Conservation (phyloP, 64 coral and sea anemone species). For the Hydrozoanthus tunicans region DNA sequence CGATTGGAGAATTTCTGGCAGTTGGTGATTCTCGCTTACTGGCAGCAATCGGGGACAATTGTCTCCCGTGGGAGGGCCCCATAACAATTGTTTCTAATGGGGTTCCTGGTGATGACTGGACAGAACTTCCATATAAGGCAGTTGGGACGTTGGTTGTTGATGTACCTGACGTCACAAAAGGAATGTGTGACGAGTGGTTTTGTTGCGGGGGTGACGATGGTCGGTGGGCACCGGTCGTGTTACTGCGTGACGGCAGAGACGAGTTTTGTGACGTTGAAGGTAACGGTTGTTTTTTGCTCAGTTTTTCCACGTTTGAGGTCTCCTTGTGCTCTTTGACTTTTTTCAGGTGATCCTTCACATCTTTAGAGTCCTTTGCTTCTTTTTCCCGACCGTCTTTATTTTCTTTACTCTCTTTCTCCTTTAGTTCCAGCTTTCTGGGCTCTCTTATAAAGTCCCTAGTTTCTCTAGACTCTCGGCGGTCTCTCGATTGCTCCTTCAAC, state of each 20-base stretch:
- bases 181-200: conserved; percentile 38
- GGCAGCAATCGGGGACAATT: conserved; percentile 83
- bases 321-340: conserved; percentile 80
- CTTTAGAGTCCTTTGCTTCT: conserved; percentile 57
- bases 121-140: conserved; percentile 47
- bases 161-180: conserved; percentile 55
- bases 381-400: conserved; percentile 65
- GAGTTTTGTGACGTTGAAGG: conserved; percentile 78
- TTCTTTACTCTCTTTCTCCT: conserved; percentile 70
- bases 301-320: conserved; percentile 68
- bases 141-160: conserved; percentile 69
- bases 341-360: conserved; percentile 38
- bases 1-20: conserved; percentile 50
- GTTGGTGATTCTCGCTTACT: conserved; percentile 64
- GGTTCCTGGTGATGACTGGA: conserved; percentile 54
- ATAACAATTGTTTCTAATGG: conserved; percentile 69
- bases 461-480: conserved; percentile 18
- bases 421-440: conserved; percentile 28
- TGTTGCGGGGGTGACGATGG: conserved; percentile 14
- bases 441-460: conserved; percentile 37
- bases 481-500: conserved; percentile 5
- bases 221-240: neutral
- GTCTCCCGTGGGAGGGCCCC: conserved; percentile 64
- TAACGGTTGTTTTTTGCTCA: conserved; percentile 68
- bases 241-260: conserved; percentile 41